Conservation (phyloP, 2,113 vertebrate genomes). For the Osmerus mordax region DNA sequence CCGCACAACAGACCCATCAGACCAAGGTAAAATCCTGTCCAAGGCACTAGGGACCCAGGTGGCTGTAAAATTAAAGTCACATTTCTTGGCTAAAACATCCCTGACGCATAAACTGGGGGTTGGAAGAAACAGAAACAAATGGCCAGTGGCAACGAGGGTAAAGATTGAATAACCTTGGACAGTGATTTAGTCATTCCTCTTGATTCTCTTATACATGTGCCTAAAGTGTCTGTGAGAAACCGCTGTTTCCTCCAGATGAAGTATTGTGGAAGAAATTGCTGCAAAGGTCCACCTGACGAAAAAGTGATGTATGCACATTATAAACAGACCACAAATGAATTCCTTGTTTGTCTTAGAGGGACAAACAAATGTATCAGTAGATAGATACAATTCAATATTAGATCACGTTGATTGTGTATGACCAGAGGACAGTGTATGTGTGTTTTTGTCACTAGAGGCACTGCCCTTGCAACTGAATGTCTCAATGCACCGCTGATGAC, state of each 20-base stretch:
- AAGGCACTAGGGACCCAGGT: slow-evolving; percentile 12
- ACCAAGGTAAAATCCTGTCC: not conserved
- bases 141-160: not conserved
- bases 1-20: slow-evolving; percentile 8
- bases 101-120: not conserved
- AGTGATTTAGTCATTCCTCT: not conserved
- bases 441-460: slow-evolving; percentile 1
- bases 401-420: not conserved
- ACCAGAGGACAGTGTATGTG: not conserved
- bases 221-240: not conserved
- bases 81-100: not conserved
- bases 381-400: not conserved
- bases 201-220: not conserved
- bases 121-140: not conserved
- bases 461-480: slow-evolving; percentile 28
- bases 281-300: no score
- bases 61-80: not conserved
- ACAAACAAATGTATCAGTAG: no score
- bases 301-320: no score
- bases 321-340: no score
- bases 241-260: no score
- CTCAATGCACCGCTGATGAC: slow-evolving; percentile 18
- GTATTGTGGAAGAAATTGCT: no score
- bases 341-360: no score
- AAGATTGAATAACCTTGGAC: not conserved